Evolutionary conservation across 2,113 vertebrate species (phyloP), one percentile per base, ranked within the genome.

Genomic region (Scatophagus argus): DNA sequence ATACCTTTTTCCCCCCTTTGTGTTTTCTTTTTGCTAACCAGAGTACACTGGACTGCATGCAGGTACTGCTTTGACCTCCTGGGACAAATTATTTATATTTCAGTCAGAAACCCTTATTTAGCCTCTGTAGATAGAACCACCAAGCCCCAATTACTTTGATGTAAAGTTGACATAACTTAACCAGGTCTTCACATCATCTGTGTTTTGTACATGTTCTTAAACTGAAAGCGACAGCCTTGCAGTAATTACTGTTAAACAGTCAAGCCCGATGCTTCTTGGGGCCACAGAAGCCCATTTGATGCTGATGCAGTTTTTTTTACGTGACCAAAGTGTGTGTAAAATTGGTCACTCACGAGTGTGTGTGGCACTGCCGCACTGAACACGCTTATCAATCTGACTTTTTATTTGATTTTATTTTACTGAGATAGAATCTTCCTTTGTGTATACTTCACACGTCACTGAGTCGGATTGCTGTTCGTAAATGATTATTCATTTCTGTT

Each of bases 21-120:
- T 91, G 87, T 85, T 92, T 86, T 84, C 87, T 72, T 90, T 79
- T 93, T 89, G 88, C 88, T 90, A 84, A 89, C 94, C 95, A 99
- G 98, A 96, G 92, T 90, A 96, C 97, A 90, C 93, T 99, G 98
- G 97, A 99, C 95, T 97, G 96, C 95, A 98, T 99, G 97, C 98
- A 99, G 98, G 98, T 99, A 99, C 75, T 89, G 56, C 39, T 70
- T n/a, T 85, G 14, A 60, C 38, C 38, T 62, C 13, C 34, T 71
- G 13, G 17, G 43, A 43, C 47, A 65, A 79, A 82, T 31, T 14
- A 19, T 66, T 47, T 44, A 41, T 31, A 11, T 34, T 55, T 16
- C 46, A 51, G 29, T 23, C 73, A 39, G 12, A 55, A 68, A 76
- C 25, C 56, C 43, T 66, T 25, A 14, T 44, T n/a, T 6, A 5